A percentile compares a stretch with the other conserved stretches of the same genome.
phyloP scores from a whole-genome alignment of 1,140 invertebrate genomes.

The Ladona fulva region DNA sequence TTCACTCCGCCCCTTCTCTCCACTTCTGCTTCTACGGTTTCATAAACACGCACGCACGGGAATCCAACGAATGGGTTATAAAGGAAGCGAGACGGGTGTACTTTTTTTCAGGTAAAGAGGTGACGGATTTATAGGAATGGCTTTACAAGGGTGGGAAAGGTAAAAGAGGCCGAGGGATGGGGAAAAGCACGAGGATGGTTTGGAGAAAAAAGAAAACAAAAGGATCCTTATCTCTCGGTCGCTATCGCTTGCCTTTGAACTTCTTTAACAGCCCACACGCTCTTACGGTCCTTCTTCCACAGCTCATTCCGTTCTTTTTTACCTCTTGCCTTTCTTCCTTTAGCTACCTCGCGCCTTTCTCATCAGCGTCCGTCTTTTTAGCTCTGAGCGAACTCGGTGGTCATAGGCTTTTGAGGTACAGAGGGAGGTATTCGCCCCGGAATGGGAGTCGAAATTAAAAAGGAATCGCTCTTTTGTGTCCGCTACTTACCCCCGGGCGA shows the following conservation, averaged over 20 bases:
- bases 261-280: background rate
- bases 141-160: background rate
- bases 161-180: background rate
- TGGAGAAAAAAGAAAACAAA: background rate
- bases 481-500: too few relatives aligned
- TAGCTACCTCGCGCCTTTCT: too few relatives aligned
- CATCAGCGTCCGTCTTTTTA: too few relatives aligned
- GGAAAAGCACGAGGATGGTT: too few relatives aligned
- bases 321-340: too few relatives aligned
- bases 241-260: conserved; percentile 3
- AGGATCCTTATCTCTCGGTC: background rate
- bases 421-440: too few relatives aligned
- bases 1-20: background rate
- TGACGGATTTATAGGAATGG: conserved; percentile 8
- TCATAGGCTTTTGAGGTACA: too few relatives aligned
- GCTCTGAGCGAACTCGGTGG: too few relatives aligned
- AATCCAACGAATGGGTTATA: background rate
- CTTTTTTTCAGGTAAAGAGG: background rate
- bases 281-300: background rate
- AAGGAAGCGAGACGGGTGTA: background rate
- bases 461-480: too few relatives aligned
- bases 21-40: background rate
- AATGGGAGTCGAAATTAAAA: too few relatives aligned
- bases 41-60: background rate
- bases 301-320: too few relatives aligned